Conservation (phyloP, 2,797 vertebrate species). For the Tarsius wallacei region DNA sequence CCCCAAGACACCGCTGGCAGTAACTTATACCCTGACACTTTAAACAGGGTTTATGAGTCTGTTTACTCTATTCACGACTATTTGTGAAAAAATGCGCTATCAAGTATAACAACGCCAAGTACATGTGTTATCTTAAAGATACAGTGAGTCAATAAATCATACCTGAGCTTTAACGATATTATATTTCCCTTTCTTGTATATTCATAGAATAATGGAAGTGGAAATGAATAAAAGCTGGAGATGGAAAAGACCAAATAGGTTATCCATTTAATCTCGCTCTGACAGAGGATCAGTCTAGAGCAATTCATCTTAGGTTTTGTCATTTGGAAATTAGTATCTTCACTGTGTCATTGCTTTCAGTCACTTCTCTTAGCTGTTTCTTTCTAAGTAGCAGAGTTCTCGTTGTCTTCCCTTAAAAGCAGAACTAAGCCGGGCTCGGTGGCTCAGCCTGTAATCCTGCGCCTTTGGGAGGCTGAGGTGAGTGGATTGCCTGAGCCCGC, state of each 20-base stretch:
- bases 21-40: slow-evolving; percentile 87
- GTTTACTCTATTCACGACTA: slow-evolving; percentile 85
- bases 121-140: slow-evolving; percentile 87
- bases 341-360: neutral
- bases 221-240: slow-evolving; percentile 66
- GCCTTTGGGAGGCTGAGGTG: too few species aligned
- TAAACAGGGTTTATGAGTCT: slow-evolving; percentile 85
- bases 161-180: slow-evolving; percentile 63
- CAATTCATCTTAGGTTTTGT: slow-evolving; percentile 72
- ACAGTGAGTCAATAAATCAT: slow-evolving; percentile 85
- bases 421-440: too few species aligned
- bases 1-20: slow-evolving; percentile 85
- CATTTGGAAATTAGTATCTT: slow-evolving; percentile 71
- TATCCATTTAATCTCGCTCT: slow-evolving; percentile 78
- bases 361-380: neutral
- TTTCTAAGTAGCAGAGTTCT: neutral
- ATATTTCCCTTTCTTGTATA: slow-evolving; percentile 77
- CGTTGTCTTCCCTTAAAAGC: slow-evolving; percentile 16
- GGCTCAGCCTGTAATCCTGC: too few species aligned
- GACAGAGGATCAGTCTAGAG: slow-evolving; percentile 63
- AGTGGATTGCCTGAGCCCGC: too few species aligned
- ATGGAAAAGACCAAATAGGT: slow-evolving; percentile 63
- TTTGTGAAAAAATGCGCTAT: slow-evolving; percentile 80
- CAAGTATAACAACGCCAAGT: slow-evolving; percentile 83
- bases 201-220: slow-evolving; percentile 74